Evolutionary conservation across 64 coral and sea anemone species (phyloP).

Genomic region (Stylophora pistillata): DNA sequence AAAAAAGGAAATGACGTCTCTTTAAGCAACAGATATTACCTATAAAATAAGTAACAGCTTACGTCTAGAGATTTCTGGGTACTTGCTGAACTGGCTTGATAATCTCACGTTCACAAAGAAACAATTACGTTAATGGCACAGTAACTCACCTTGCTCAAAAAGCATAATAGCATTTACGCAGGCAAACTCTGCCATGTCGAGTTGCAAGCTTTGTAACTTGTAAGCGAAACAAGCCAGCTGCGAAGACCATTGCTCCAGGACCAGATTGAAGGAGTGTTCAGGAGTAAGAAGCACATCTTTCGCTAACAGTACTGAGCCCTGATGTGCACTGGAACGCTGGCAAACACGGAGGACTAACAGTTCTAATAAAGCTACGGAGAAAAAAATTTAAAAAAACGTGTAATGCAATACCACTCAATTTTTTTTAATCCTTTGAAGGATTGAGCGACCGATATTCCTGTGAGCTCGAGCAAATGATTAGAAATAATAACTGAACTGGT

Average conservation of each 20-base stretch:
- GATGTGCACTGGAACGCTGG: constrained; percentile 93
- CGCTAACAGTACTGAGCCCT: constrained; percentile 91
- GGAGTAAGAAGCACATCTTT: constrained; percentile 88
- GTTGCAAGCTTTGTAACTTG: constrained; percentile 94
- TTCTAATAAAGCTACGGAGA: constrained; percentile 70
- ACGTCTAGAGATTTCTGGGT: neutral
- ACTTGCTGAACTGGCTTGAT: no score
- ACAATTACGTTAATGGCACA: neutral
- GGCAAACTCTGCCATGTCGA: constrained; percentile 99
- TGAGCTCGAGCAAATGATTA: no score
- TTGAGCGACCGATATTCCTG: no score
- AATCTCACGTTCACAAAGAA: no score
- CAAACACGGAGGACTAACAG: constrained; percentile 92
- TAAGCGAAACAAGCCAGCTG: constrained; percentile 86
- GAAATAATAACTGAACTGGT: no score
- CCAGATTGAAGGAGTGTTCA: constrained; percentile 79
- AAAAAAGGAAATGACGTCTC: neutral
- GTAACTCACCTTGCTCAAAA: constrained; percentile 89
- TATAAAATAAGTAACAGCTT: neutral
- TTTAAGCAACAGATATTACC: neutral
- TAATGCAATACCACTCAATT: no score
- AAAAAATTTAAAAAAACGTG: neutral
- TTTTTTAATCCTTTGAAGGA: no score
- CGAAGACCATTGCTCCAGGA: constrained; percentile 87
- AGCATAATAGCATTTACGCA: constrained; percentile 97